Percentiles rank a stretch among this genome's conserved stretches.
Evolutionary conservation across 1,140 invertebrate genomes (phyloP).

Genomic region (Lepidurus couesii): DNA sequence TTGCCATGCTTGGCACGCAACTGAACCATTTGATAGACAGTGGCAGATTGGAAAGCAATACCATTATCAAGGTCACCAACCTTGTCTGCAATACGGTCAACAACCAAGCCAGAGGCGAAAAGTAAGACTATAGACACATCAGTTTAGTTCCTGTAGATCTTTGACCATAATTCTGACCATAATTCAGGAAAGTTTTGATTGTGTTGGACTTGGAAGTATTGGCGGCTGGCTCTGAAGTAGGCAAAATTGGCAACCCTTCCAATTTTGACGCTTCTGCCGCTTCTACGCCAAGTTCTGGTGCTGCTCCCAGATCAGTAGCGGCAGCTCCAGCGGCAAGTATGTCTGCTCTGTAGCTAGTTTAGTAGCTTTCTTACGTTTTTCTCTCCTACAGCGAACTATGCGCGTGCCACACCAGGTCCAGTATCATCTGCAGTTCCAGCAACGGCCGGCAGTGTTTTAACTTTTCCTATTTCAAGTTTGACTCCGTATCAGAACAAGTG

Average conservation of each 20-base stretch:
- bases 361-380: background rate
- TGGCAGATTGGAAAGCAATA: conserved; percentile 63
- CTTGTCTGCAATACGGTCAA: conserved; percentile 74
- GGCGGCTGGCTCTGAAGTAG: conserved; percentile 62
- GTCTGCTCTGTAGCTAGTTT: background rate
- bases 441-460: conserved; percentile 29
- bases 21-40: conserved; percentile 65
- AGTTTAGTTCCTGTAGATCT: background rate
- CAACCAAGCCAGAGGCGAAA: conserved; percentile 44
- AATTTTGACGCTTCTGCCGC: conserved; percentile 48
- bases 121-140: conserved; percentile 40
- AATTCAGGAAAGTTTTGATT: conserved; percentile 60
- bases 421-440: background rate
- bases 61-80: conserved; percentile 69
- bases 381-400: background rate
- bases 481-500: conserved; percentile 87
- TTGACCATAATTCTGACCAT: background rate
- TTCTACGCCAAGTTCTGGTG: conserved; percentile 38
- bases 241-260: conserved; percentile 69
- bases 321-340: background rate
- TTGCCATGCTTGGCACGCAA: conserved; percentile 88
- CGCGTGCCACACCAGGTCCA: background rate
- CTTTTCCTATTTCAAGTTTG: conserved; percentile 65
- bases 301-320: conserved; percentile 10
- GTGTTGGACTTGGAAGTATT: conserved; percentile 70